Evolutionary conservation across 2,888 invertebrate species (phyloP).

Genomic region (Pandemis corylana): DNA sequence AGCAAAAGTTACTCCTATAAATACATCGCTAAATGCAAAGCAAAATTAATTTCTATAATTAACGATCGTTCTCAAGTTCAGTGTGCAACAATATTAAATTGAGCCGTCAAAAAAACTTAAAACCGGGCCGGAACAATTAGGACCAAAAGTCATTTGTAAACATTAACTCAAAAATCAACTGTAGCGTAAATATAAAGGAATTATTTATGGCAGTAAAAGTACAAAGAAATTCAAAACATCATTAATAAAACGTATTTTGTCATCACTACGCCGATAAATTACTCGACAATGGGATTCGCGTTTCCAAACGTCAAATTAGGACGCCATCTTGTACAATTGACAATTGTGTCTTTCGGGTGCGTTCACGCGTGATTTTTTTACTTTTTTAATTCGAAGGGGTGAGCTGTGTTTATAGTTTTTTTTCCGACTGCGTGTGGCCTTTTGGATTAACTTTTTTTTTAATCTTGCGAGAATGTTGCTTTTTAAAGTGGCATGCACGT

Average conservation of each 20-base stretch:
- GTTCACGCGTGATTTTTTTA: constrained; percentile 68
- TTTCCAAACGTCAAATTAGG: constrained; percentile 82
- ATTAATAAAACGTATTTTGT: constrained; percentile 74
- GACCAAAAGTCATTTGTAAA: constrained; percentile 63
- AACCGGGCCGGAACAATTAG: constrained; percentile 52
- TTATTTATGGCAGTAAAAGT: constrained; percentile 72
- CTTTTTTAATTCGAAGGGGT: constrained; percentile 72
- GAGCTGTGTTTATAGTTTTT: constrained; percentile 58
- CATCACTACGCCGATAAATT: constrained; percentile 81
- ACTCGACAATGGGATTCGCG: constrained; percentile 78
- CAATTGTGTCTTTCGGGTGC: constrained; percentile 64
- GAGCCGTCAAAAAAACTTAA: constrained; percentile 55
- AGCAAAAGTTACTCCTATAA: too few species aligned
- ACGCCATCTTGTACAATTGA: constrained; percentile 74
- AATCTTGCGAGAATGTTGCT: constrained; percentile 59
- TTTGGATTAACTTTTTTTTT: constrained; percentile 55
- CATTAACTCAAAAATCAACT: constrained; percentile 69
- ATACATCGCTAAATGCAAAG: neutral
- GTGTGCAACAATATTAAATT: constrained; percentile 62
- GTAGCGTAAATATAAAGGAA: constrained; percentile 69
- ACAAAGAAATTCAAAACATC: constrained; percentile 65
- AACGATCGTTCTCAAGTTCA: constrained; percentile 49
- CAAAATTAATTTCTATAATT: constrained; percentile 31
- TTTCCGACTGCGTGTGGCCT: constrained; percentile 66
- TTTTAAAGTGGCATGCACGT: constrained; percentile 49